A percentile compares a stretch with the other conserved stretches of the same genome.
Evolutionary conservation across 2,113 vertebrate genomes (phyloP).

Genomic region (Misgurnus anguillicaudatus): DNA sequence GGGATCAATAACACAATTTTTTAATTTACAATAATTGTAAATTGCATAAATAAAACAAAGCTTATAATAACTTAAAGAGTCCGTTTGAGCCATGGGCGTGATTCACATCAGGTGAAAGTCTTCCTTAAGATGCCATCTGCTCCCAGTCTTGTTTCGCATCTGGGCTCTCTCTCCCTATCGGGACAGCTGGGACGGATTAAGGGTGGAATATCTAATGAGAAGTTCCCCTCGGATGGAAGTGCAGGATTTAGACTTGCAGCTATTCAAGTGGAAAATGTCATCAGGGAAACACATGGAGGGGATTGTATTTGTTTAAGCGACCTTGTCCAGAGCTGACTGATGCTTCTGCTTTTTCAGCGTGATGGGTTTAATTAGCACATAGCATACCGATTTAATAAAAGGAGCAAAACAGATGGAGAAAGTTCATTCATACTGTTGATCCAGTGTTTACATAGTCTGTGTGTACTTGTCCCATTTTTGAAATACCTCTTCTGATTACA

Average conservation of each 20-base stretch:
- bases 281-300: conserved; percentile 10
- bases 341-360: neutral
- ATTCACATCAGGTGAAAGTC: conserved; percentile 14
- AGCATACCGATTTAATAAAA: conserved; percentile 22
- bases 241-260: conserved; percentile 18
- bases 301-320: conserved; percentile 25
- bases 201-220: conserved; percentile 64
- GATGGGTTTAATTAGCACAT: conserved; percentile 5
- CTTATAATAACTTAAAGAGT: conserved; percentile 51
- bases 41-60: conserved; percentile 58
- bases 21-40: conserved; percentile 50
- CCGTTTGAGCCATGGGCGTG: conserved; percentile 21
- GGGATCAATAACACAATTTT: conserved; percentile 49
- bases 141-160: conserved; percentile 42
- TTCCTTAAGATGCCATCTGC: conserved; percentile 69
- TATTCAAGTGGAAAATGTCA: conserved; percentile 37
- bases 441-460: neutral
- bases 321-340: conserved; percentile 5
- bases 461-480: conserved; percentile 29
- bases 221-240: conserved; percentile 27
- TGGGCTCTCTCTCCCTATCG: conserved; percentile 25
- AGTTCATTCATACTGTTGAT: conserved; percentile 11
- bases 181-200: conserved; percentile 72
- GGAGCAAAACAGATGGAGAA: conserved; percentile 11
- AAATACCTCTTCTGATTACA: conserved; percentile 60